Conservation (phyloP, 2,888 invertebrate species). For the Pyrrhia umbra region DNA sequence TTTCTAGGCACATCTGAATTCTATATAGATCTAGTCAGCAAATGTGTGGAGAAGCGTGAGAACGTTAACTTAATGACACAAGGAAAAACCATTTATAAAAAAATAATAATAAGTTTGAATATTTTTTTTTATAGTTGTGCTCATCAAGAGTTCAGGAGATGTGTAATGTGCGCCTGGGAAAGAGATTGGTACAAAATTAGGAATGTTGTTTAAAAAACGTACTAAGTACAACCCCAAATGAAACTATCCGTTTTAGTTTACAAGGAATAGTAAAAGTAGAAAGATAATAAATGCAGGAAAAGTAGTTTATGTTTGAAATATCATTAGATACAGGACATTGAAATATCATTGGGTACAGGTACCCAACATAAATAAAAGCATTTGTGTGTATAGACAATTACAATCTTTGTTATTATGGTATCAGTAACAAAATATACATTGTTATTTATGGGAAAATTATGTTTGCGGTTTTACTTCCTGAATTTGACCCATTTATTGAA, state of each 20-base stretch:
- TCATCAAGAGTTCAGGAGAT: constrained; percentile 19
- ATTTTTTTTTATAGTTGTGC: constrained; percentile 17
- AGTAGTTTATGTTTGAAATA: constrained; percentile 26
- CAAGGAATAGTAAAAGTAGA: no score
- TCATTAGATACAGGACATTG: not conserved
- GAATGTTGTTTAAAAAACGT: no score
- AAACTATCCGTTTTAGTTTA: constrained; percentile 8
- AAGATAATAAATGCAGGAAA: no score
- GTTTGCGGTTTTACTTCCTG: constrained; percentile 87
- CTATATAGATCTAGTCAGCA: constrained; percentile 23
- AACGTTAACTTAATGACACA: constrained; percentile 36
- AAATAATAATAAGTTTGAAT: constrained; percentile 31
- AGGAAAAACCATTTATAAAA: constrained; percentile 20
- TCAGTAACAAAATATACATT: constrained; percentile 50
- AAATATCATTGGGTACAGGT: no score
- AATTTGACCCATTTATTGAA: constrained; percentile 78
- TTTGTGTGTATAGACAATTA: constrained; percentile 4
- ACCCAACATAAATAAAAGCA: not conserved
- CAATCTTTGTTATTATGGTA: constrained; percentile 27
- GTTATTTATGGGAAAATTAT: constrained; percentile 71
- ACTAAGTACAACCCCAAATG: not conserved
- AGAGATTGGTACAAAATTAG: not conserved
- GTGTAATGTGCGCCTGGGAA: not conserved
- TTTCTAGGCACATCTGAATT: constrained; percentile 33
- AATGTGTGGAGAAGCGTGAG: constrained; percentile 52